Conservation (phyloP, 2,113 vertebrate genomes). For the Centropus unirufus region DNA sequence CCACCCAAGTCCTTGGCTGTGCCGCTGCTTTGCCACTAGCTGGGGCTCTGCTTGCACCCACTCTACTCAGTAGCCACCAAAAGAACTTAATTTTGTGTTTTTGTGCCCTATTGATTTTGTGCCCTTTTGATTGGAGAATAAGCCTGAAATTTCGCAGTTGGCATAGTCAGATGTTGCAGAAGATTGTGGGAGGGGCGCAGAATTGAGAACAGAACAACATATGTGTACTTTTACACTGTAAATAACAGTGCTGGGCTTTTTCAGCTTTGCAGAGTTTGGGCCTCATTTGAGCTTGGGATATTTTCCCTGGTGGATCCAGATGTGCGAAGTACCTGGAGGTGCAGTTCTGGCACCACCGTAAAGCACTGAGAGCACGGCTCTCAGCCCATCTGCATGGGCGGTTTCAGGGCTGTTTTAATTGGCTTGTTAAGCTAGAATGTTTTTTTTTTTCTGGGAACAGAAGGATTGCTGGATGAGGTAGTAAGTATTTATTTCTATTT, state of each 20-base stretch:
- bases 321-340: background rate
- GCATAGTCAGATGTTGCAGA: background rate
- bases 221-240: background rate
- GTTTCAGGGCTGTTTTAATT: background rate
- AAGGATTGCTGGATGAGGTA: background rate
- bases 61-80: accelerated
- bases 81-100: background rate
- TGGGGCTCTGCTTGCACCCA: background rate
- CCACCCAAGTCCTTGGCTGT: background rate
- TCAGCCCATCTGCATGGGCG: background rate
- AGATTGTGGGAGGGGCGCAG: background rate
- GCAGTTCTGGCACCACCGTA: background rate
- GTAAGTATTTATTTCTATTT: background rate
- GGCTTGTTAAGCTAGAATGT: background rate
- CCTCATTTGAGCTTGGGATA: background rate
- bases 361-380: background rate
- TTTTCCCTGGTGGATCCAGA: background rate
- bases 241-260: background rate
- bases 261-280: background rate
- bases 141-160: background rate
- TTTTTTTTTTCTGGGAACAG: background rate
- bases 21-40: background rate
- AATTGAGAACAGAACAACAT: background rate
- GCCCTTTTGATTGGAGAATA: background rate
- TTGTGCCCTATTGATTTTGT: background rate